Evolutionary conservation across 2,113 vertebrate species (phyloP), one percentile per base, ranked within the genome.

Genomic region (Notarius lentiginosus): DNA sequence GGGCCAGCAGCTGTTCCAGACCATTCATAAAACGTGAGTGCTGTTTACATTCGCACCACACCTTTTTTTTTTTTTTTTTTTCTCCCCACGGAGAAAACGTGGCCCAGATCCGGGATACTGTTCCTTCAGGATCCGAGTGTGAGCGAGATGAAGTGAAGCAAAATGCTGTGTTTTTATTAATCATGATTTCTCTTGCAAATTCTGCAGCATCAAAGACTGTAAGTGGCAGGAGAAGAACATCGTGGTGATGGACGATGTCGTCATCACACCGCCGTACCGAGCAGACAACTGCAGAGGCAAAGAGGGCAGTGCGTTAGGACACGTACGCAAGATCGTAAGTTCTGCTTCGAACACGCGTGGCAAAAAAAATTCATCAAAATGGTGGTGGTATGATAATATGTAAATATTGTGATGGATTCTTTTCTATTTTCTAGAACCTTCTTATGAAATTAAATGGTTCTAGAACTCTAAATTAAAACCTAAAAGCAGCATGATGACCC

Each of bases 1-100:
- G 93, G 98, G 98, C 91, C 98, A 99, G 94, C 98, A 97, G 95
- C 97, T 99, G 95, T 99, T 99, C 95, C 98, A 99, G 96, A 99
- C 98, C 89, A 99, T 99, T 94, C 98, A 99, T 93, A 99, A 99
- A 97, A 99, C 98, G 98, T 99, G 91, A 99, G 97, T 70, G 47
- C 8, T 0, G 1, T 56, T 58, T 34, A 24, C 22, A 51, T n/a
- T 41, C 20, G 49, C 24, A 0, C 83, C n/a, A 14, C 3, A 6
- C 12, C n/a, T 63, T 24, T 22, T 34, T 2, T 41, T 41, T 41
- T 41, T 41, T 41, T 41, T 41, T 41, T 41, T 41, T 41, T 41
- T 41, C 3, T 41, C 1, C 17, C 15, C 58, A 5, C 20, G 20
- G 5, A 7, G 18, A 24, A 61, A 81, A n/a, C 1, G 61, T n/a